A percentile compares a stretch with the other conserved stretches of the same genome.
phyloP scores from a whole-genome alignment of 1,140 invertebrate genomes.

The Diploscapter pachys region DNA sequence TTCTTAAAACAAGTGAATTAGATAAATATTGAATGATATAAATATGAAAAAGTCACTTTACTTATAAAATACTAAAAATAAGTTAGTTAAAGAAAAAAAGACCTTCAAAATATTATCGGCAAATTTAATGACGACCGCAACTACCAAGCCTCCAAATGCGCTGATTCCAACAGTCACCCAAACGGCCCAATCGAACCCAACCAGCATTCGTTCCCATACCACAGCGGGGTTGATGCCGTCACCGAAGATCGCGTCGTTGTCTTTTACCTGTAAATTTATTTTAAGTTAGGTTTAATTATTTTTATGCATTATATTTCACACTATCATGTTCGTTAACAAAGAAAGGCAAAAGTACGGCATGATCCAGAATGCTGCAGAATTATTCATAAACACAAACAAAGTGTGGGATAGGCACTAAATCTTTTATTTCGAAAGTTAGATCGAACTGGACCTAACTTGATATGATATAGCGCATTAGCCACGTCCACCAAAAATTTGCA shows the following conservation, averaged over 20 bases:
- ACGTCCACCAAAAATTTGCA: no score
- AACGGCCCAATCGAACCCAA: slow-evolving; percentile 80
- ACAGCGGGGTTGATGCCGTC: slow-evolving; percentile 19
- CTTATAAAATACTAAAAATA: no score
- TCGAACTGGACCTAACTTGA: no score
- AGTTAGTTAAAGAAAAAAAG: no score
- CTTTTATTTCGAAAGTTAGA: no score
- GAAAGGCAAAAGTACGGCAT: neutral
- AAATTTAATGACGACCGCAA: slow-evolving; percentile 92
- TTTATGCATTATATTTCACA: no score
- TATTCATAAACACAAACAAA: slow-evolving; percentile 7
- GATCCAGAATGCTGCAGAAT: neutral
- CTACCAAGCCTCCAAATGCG: slow-evolving; percentile 81
- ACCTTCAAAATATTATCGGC: slow-evolving; percentile 89
- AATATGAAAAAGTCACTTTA: no score
- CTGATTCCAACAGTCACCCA: slow-evolving; percentile 78
- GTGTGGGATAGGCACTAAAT: neutral
- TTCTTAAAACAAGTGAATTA: no score
- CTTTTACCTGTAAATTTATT: slow-evolving; percentile 44
- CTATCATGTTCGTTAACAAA: neutral
- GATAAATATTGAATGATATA: no score
- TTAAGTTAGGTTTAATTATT: no score
- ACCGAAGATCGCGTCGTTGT: slow-evolving; percentile 29
- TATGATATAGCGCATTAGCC: no score
- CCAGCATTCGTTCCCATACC: slow-evolving; percentile 48